Evolutionary conservation across 2,113 vertebrate genomes (phyloP).

Genomic region (Eclectus roratus): DNA sequence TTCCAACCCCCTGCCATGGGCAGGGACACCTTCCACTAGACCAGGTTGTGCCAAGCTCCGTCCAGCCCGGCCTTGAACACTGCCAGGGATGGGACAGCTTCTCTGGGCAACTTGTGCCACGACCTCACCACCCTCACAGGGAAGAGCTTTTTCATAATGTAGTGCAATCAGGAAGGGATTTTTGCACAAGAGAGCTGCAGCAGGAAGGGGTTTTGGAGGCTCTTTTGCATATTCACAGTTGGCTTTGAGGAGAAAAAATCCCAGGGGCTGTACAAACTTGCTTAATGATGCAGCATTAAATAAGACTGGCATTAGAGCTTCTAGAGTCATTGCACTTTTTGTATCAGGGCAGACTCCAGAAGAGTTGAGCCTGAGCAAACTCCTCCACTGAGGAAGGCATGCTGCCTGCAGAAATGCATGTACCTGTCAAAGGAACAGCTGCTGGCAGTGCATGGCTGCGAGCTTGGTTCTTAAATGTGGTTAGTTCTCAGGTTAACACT

Average conservation of each 20-base stretch:
- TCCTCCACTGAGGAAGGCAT: background rate
- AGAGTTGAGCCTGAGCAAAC: background rate
- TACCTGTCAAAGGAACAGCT: background rate
- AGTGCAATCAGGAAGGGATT: background rate
- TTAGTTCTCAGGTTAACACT: background rate
- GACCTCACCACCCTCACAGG: background rate
- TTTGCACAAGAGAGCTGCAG: background rate
- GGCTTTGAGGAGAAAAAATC: background rate
- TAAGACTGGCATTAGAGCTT: background rate
- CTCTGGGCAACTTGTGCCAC: background rate
- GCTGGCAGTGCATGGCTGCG: background rate
- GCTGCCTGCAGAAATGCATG: background rate
- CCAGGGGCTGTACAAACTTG: background rate
- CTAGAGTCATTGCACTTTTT: background rate
- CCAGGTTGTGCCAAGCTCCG: background rate
- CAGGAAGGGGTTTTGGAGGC: background rate
- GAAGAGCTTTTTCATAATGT: background rate
- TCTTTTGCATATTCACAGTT: background rate
- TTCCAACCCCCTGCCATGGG: background rate
- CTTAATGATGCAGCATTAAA: background rate
- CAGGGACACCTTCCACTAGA: background rate
- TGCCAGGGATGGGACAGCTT: background rate
- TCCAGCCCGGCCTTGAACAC: background rate
- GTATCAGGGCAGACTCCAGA: background rate
- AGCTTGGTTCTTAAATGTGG: background rate